Evolutionary conservation across 2,888 invertebrate species (phyloP), one percentile per base, ranked within the genome.

Genomic region (Sinopyrophorus schimmeli): DNA sequence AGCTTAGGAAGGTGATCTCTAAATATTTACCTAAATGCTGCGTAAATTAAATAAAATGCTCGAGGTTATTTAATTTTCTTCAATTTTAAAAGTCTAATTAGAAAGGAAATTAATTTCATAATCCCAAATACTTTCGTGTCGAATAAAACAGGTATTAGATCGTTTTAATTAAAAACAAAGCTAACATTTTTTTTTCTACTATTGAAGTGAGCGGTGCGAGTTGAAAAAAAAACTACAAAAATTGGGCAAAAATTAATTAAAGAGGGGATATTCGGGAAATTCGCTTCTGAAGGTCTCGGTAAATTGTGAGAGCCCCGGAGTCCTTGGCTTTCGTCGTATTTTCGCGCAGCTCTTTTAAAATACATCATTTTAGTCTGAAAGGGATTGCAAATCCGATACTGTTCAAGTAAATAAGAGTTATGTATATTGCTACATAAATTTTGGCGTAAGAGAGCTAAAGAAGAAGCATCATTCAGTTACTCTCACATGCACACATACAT

Each of bases 401-500:
- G 58, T 62, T 58, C 57, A 57, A 62, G 61, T 66, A 67, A 68
- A 65, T 64, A 62, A 61, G 61, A 67, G 64, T 65, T 68, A 67
- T 66, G 64, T 65, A 67, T 67, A 67, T 68, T 66, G 64, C 62
- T 51, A 59, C 62, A 67, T 67, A 68, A 67, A 68, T 67, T 67
- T 58, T 51, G 51, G 56, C 57, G 49, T 55, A 59, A 59, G 57
- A 62, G 31, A 35, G 60, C 54, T 55, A 44, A 48, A 59, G 58
- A 55, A 58, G 57, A 59, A 58, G 61, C 60, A 63, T 62, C 57
- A 56, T 60, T 60, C 57, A 51, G 54, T 49, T 52, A 51, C 51
- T 49, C 54, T 51, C 49, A 47, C 52, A 53, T 48, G n/a, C n/a
- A 44, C 38, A 30, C 9, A 28, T 20, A 3, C 32, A 43, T 23